Conservation (phyloP, 2,797 vertebrate genomes). For the Sebastolobus altivelis region DNA sequence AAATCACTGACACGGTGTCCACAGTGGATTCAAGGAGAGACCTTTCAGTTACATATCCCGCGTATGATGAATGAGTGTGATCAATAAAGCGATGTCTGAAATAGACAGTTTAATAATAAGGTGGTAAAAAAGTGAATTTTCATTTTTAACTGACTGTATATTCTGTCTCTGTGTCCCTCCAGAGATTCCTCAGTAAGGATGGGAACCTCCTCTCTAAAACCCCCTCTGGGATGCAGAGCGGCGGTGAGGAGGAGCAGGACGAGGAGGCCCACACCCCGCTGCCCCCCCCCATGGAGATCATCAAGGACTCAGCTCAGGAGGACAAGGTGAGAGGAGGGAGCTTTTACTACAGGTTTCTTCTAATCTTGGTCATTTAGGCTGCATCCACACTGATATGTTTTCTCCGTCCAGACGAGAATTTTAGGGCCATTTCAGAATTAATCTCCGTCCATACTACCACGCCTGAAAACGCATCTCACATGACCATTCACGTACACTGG, state of each 20-base stretch:
- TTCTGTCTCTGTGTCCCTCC: background rate
- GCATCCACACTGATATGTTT: too few species aligned
- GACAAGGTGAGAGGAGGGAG: conserved; percentile 88
- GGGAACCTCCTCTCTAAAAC: conserved; percentile 79
- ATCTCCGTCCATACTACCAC: too few species aligned
- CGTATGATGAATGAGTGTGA: background rate
- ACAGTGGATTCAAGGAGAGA: background rate
- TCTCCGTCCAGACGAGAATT: too few species aligned
- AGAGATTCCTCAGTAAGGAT: conserved; percentile 89
- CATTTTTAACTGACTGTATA: background rate
- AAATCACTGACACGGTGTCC: background rate
- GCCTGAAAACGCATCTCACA: too few species aligned
- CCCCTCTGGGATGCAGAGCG: conserved; percentile 87
- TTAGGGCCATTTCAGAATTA: too few species aligned
- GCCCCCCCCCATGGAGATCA: conserved; percentile 98
- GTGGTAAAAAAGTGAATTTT: background rate
- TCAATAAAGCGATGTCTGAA: background rate
- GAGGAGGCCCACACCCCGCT: conserved; percentile 96
- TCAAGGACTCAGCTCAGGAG: conserved; percentile 94
- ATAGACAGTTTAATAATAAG: background rate
- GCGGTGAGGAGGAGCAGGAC: conserved; percentile 97
- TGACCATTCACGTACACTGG: too few species aligned
- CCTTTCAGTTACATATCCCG: background rate
- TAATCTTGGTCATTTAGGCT: background rate
- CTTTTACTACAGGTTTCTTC: background rate